Evolutionary conservation across 2,888 invertebrate species (phyloP).

Genomic region (Corbicula japonica): DNA sequence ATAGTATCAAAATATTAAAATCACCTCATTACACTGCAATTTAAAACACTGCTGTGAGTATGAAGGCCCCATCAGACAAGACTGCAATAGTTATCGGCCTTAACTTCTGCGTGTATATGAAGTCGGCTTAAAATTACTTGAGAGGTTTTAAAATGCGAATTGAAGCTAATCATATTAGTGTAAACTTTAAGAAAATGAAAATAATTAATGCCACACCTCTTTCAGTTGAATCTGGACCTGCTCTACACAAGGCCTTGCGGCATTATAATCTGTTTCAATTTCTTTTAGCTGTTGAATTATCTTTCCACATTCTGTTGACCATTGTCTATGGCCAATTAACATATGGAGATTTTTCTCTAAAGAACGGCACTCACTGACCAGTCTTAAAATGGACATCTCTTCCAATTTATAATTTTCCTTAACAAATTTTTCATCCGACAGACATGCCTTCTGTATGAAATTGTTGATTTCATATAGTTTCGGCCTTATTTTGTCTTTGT

Average conservation of each 20-base stretch:
- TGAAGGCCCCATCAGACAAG: neutral
- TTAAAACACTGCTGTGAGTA: neutral
- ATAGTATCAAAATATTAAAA: too few species aligned
- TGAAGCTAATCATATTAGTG: neutral
- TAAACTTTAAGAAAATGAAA: neutral
- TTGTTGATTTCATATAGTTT: too few species aligned
- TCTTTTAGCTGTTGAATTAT: slow-evolving; percentile 34
- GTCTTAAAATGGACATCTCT: slow-evolving; percentile 27
- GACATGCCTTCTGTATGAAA: neutral
- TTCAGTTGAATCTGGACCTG: slow-evolving; percentile 20
- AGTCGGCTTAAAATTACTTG: neutral
- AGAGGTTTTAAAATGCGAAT: neutral
- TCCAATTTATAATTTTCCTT: slow-evolving; percentile 29
- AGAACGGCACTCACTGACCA: neutral
- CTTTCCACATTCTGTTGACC: slow-evolving; percentile 17
- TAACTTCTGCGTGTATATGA: neutral
- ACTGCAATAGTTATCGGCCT: neutral
- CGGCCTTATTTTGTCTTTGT: too few species aligned
- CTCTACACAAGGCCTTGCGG: slow-evolving; percentile 30
- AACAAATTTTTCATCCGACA: slow-evolving; percentile 28
- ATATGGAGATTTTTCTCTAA: slow-evolving; percentile 32
- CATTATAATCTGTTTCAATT: slow-evolving; percentile 31
- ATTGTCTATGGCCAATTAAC: slow-evolving; percentile 18
- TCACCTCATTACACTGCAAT: too few species aligned
- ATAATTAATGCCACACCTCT: slow-evolving; percentile 21